phyloP scores from a whole-genome alignment of 1,140 invertebrate species.

The Caenorhabditis brenneri region DNA sequence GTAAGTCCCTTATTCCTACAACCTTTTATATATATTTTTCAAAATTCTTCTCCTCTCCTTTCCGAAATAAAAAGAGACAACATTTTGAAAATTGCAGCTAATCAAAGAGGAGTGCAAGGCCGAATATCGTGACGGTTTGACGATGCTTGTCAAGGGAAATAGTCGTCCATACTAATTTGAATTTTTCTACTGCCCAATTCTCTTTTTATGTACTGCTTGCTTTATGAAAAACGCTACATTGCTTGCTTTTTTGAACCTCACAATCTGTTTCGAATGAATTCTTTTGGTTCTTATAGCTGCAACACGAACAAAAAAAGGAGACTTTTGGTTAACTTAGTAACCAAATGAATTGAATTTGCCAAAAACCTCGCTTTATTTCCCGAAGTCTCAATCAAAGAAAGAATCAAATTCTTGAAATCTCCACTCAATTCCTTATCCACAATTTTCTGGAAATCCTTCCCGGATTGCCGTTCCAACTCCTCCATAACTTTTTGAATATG shows the following conservation, averaged over 20 bases:
- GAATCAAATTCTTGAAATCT: slow-evolving; percentile 81
- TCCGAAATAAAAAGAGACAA: not conserved
- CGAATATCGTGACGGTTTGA: slow-evolving; percentile 44
- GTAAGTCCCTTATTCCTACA: too few species aligned
- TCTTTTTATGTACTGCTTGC: too few species aligned
- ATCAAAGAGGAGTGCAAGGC: slow-evolving; percentile 57
- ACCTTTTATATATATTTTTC: too few species aligned
- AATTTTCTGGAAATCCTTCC: slow-evolving; percentile 81
- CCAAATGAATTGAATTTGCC: slow-evolving; percentile 83
- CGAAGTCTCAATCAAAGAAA: slow-evolving; percentile 76
- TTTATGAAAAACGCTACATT: too few species aligned
- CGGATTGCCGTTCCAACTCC: slow-evolving; percentile 73
- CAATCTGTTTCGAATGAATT: too few species aligned
- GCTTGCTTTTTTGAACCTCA: too few species aligned
- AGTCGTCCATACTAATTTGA: not conserved
- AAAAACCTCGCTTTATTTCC: slow-evolving; percentile 75
- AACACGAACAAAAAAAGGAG: too few species aligned
- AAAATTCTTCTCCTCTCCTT: not conserved
- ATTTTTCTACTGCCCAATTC: not conserved
- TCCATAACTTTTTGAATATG: slow-evolving; percentile 15
- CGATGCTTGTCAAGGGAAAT: slow-evolving; percentile 54
- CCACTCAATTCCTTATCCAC: slow-evolving; percentile 87
- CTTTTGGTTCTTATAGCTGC: too few species aligned
- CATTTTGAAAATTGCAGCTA: not conserved
- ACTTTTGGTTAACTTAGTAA: too few species aligned